phyloP scores from a whole-genome alignment of 2,113 vertebrate species.

The Dolichotis patagonum region DNA sequence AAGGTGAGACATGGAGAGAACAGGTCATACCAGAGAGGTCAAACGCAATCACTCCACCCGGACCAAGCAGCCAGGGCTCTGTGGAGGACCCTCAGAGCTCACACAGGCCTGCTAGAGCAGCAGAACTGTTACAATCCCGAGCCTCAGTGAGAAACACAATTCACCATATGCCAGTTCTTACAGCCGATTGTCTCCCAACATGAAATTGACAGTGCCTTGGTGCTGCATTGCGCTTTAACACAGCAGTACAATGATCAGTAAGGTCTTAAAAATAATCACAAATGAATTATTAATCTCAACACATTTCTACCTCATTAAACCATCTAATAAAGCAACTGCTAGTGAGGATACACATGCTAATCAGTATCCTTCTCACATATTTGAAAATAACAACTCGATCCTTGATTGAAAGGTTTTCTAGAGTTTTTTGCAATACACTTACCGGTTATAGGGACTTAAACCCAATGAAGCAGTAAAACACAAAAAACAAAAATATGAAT shows the following conservation, averaged over 20 bases:
- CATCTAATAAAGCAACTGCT: slow-evolving; percentile 71
- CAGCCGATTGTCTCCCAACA: not conserved
- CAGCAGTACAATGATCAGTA: slow-evolving; percentile 70
- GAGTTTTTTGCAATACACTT: slow-evolving; percentile 85
- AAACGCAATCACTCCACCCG: not conserved
- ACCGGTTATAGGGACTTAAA: slow-evolving; percentile 99
- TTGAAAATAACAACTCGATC: slow-evolving; percentile 74
- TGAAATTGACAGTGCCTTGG: slow-evolving; percentile 37
- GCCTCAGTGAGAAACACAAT: slow-evolving; percentile 29
- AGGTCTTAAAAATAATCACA: slow-evolving; percentile 70
- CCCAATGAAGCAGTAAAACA: slow-evolving; percentile 91
- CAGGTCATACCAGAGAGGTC: not conserved
- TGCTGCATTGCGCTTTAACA: slow-evolving; percentile 67
- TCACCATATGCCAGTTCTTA: slow-evolving; percentile 46
- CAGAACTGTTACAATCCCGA: slow-evolving; percentile 40
- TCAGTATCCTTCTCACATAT: slow-evolving; percentile 74
- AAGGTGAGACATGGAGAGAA: not conserved
- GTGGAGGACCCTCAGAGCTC: not conserved
- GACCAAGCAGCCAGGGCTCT: not conserved
- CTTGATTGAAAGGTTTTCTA: slow-evolving; percentile 74
- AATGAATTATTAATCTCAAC: slow-evolving; percentile 79
- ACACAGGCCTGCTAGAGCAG: not conserved
- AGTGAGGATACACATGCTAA: slow-evolving; percentile 69
- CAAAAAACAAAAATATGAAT: slow-evolving; percentile 84
- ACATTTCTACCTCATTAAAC: slow-evolving; percentile 79